Conservation (phyloP, 2,797 vertebrate genomes). For the Microctenopoma lineatum region DNA sequence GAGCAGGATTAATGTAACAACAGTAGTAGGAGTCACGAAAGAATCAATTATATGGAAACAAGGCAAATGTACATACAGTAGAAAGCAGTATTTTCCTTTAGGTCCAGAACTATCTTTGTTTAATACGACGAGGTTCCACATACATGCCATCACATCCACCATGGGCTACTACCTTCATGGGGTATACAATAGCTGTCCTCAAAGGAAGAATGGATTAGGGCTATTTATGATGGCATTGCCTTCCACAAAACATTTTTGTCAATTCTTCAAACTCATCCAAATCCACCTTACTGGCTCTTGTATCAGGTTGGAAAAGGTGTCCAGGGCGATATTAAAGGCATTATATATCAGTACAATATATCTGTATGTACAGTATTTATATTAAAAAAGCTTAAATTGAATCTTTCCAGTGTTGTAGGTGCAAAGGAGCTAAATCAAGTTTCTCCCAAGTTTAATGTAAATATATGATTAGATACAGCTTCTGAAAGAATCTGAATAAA, state of each 20-base stretch:
- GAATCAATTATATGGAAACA: constrained; percentile 13
- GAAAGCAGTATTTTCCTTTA: background rate
- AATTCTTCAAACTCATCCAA: constrained; percentile 27
- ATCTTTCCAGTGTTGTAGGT: constrained; percentile 14
- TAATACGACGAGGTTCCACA: constrained; percentile 15
- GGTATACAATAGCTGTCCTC: constrained; percentile 10
- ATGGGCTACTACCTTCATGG: constrained; percentile 20
- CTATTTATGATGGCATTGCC: constrained; percentile 34
- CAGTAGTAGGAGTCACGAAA: background rate
- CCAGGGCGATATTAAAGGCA: constrained; percentile 23
- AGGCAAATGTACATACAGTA: background rate
- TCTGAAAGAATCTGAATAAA: background rate
- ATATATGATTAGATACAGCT: background rate
- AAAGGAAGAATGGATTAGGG: constrained; percentile 46
- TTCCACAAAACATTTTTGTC: constrained; percentile 31
- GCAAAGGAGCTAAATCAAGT: constrained; percentile 27
- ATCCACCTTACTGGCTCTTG: constrained; percentile 31
- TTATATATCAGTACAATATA: constrained; percentile 16
- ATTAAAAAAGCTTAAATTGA: constrained; percentile 27
- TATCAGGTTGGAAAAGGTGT: constrained; percentile 23
- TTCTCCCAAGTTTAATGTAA: constrained; percentile 6
- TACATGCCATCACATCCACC: constrained; percentile 35
- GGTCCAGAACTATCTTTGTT: constrained; percentile 3
- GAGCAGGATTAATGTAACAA: constrained; percentile 14
- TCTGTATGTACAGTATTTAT: constrained; percentile 18